Conservation (phyloP, 2,888 invertebrate species). For the Callimorpha dominula region DNA sequence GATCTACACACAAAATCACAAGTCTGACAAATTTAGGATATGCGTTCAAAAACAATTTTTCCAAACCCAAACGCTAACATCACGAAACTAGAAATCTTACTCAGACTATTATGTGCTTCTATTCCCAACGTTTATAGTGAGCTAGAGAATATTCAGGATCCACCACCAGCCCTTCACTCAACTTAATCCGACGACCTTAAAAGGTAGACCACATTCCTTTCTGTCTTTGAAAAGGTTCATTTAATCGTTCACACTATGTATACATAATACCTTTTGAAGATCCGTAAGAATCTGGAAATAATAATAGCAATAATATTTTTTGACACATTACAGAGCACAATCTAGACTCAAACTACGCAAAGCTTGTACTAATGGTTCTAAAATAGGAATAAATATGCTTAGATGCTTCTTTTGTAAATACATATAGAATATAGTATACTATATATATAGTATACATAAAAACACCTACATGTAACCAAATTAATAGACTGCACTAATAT, state of each 20-base stretch:
- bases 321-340: too few species aligned
- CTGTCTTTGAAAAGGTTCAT: too few species aligned
- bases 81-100: constrained; percentile 4
- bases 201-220: neutral
- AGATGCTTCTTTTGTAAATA: neutral
- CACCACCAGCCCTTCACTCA: neutral
- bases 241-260: too few species aligned
- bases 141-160: neutral
- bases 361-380: too few species aligned
- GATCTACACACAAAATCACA: neutral
- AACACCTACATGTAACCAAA: too few species aligned
- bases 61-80: constrained; percentile 7
- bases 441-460: neutral
- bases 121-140: constrained; percentile 9
- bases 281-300: too few species aligned
- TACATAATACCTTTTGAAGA: too few species aligned
- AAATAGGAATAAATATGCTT: too few species aligned
- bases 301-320: too few species aligned
- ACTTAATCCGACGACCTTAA: neutral
- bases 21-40: neutral
- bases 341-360: too few species aligned
- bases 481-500: too few species aligned
- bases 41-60: neutral
- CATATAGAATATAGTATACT: too few species aligned
- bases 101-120: constrained; percentile 11